Evolutionary conservation across 2,113 vertebrate species (phyloP), one percentile per base, ranked within the genome.

Genomic region (Oryzias celebensis): DNA sequence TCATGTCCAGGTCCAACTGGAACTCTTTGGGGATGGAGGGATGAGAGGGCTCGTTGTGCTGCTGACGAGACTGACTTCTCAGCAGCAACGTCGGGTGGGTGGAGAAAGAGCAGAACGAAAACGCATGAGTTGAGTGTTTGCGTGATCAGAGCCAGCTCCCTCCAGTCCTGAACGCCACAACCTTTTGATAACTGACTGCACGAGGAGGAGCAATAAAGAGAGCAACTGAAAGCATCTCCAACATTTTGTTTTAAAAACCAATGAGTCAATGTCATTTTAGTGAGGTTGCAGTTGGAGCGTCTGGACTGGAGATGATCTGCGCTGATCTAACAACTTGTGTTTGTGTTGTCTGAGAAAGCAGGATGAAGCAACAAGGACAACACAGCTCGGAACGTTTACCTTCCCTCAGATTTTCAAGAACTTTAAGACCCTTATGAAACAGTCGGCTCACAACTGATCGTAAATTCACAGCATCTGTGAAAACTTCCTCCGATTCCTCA

Each of bases 1-100:
- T 98, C 87, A 97, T 95, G 84, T 99, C 97, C 68, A 99, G 90
- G 85, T 99, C 97, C 78, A 99, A 85, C 79, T 99, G 97, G 86
- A 99, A 99, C 83, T 98, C 95, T 58, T 93, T 93, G 8, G 95
- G 95, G 73, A 98, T 92, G 12, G 93, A 82, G 2, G 95, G 94
- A 65, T 89, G 81, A 8, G 86, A 77, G 0, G 92, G 50, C 50
- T 94, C 89, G 36, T 95, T 94, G 0, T 93, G 85, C 65, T 96
- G 94, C 91, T 96, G 91, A 60, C 96, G 94, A 15, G 95, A 93
- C 93, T 98, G 96, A 81, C 97, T 99, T 84, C n/a, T 18, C 47
- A 17, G 7, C n/a, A 20, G 36, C 8, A 36, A 36, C 36, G 36
- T 20, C n/a, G 20, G 0, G 55, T 0, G 48, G 57, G 26, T 49